Evolutionary conservation across 2,797 vertebrate genomes (phyloP).

Genomic region (Paramormyrops hopkinsi): DNA sequence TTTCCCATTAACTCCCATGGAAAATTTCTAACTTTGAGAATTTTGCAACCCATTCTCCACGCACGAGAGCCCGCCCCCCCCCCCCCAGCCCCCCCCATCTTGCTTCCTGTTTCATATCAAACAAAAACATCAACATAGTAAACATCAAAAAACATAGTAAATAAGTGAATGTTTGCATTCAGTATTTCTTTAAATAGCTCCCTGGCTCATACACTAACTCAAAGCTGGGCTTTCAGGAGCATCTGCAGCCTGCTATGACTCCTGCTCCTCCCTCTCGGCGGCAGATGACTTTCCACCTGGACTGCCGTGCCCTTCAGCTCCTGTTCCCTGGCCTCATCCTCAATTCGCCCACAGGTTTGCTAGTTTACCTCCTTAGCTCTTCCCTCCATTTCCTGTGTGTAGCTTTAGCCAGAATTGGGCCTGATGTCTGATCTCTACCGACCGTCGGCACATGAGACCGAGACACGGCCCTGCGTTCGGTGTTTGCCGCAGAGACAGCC

Average conservation of each 20-base stretch:
- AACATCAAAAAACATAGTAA: neutral
- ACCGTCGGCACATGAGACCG: neutral
- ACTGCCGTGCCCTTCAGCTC: slow-evolving; percentile 71
- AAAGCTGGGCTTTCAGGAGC: neutral
- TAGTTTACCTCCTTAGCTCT: neutral
- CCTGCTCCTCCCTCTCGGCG: slow-evolving; percentile 36
- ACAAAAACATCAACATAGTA: neutral
- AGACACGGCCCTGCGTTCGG: neutral
- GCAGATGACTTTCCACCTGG: slow-evolving; percentile 90
- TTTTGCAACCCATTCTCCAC: neutral
- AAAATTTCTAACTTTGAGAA: neutral
- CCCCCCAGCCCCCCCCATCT: no score
- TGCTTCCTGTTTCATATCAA: no score
- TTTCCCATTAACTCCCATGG: neutral
- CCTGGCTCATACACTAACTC: neutral
- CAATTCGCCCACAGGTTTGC: slow-evolving; percentile 71
- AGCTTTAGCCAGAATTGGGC: neutral
- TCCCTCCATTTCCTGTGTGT: neutral
- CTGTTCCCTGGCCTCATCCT: slow-evolving; percentile 82
- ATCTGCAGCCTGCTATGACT: neutral
- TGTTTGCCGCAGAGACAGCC: slow-evolving; percentile 74
- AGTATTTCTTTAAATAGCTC: neutral
- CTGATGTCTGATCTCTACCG: neutral
- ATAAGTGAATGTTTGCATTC: neutral
- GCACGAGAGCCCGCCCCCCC: neutral